Evolutionary conservation across 2,888 invertebrate species (phyloP), one percentile per base, ranked within the genome.

Genomic region (Anaspis maculata): DNA sequence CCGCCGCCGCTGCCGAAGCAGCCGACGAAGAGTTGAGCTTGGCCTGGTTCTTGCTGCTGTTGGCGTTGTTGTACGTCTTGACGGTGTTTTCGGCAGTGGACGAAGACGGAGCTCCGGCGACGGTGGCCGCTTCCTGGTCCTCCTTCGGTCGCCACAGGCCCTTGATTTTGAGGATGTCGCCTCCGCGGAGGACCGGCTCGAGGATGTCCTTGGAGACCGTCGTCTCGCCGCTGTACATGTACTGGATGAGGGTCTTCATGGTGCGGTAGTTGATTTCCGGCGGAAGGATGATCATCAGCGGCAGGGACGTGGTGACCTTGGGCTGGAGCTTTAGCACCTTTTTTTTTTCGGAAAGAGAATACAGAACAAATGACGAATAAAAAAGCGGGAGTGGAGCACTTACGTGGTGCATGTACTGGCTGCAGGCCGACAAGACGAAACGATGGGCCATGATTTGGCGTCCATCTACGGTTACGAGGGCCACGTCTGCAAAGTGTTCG

Each of bases 171-270:
- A 88, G 64, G 9, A 86, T 76, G 57, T 88, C 87, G 0, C 88
- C 88, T 0, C 87, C 88, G 56, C 80, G 78, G 15, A 88, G 61
- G 1, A 88, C 87, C 42, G 78, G 82, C 47, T 83, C 85, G 37
- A 88, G 62, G 27, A 88, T 83, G 55, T 86, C 87, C 64, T 87
- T 86, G 32, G 85, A 83, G 15, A 88, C 87, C 25, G 87, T 87
- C 15, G 87, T 84, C 67, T 83, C 83, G 13, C 81, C 81, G 67
- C 62, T 59, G 66, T 88, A 88, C 85, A 88, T 88, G 60, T 88
- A 88, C 54, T 88, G 84, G 24, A 88, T 79, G 11, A 88, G 69
- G 41, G 84, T 83, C 61, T 84, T 83, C 47, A 88, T 69, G 5
- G 86, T 85, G 44, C 82, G 79, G 41, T 82, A 80, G 21, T 79